Conservation (phyloP, 2,113 vertebrate genomes). For the Taxidea taxus region DNA sequence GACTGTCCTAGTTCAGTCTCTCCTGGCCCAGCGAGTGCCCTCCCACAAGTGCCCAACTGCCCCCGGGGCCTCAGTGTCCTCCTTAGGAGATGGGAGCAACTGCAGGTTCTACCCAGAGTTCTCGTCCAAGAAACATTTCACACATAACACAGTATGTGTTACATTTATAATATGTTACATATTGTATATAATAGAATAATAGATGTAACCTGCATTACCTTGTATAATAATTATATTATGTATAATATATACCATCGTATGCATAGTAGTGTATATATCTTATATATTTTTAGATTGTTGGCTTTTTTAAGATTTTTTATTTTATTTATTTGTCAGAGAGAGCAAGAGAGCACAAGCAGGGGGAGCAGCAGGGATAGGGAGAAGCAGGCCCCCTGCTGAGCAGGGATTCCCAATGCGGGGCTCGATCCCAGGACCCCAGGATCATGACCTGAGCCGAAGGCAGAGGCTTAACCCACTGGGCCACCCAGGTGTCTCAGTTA, state of each 20-base stretch:
- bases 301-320: neutral
- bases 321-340: neutral
- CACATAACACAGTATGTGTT: neutral
- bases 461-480: neutral
- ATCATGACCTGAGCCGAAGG: neutral
- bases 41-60: neutral
- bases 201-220: neutral
- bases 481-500: neutral
- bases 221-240: neutral
- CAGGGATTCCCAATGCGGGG: no score
- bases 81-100: accelerated
- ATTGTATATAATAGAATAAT: no score
- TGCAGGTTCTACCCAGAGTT: neutral
- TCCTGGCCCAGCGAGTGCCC: no score
- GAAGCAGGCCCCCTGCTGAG: no score
- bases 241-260: neutral
- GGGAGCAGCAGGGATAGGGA: no score
- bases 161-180: no score
- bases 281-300: neutral
- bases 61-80: neutral
- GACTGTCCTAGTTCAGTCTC: neutral
- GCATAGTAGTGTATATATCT: neutral
- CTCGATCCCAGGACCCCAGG: no score
- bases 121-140: neutral
- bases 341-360: neutral